These are phyloP conservation scores for Polydrusus tereticollis DNA, from an alignment of 2,888 invertebrate genomes.

Conservation along the genomic window DNA sequence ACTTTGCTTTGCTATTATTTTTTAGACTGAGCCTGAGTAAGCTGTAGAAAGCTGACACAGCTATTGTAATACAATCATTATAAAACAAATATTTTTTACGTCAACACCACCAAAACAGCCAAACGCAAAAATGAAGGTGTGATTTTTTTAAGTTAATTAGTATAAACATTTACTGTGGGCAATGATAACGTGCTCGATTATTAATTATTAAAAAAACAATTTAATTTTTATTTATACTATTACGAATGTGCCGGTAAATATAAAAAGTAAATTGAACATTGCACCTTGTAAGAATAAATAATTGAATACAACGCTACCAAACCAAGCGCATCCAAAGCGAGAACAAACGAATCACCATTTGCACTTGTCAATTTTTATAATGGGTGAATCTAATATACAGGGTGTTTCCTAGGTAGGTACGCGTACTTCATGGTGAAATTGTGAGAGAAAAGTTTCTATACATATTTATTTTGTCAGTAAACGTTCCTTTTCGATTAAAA, in stretches of 20 bases:
- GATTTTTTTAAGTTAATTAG: no score
- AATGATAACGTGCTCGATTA: no score
- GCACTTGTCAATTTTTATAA: not conserved
- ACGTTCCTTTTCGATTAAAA: no score
- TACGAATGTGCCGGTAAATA: conserved; percentile 4
- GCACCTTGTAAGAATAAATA: conserved; percentile 26
- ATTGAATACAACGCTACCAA: not conserved
- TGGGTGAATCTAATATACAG: not conserved
- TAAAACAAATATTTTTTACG: no score
- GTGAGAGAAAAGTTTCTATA: no score
- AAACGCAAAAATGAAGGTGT: not conserved
- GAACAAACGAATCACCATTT: not conserved
- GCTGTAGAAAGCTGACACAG: no score
- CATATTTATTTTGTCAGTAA: no score
- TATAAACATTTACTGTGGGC: no score
- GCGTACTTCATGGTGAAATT: no score
- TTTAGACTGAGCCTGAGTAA: no score
- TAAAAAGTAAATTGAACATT: conserved; percentile 8
- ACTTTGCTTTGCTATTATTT: no score
- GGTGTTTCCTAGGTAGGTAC: not conserved
- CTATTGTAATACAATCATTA: no score
- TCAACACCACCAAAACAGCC: not conserved
- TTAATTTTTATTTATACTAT: not conserved
- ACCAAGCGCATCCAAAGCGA: not conserved
- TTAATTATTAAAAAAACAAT: not conserved